Conservation (phyloP, 2,113 vertebrate genomes). For the Gavia stellata region DNA sequence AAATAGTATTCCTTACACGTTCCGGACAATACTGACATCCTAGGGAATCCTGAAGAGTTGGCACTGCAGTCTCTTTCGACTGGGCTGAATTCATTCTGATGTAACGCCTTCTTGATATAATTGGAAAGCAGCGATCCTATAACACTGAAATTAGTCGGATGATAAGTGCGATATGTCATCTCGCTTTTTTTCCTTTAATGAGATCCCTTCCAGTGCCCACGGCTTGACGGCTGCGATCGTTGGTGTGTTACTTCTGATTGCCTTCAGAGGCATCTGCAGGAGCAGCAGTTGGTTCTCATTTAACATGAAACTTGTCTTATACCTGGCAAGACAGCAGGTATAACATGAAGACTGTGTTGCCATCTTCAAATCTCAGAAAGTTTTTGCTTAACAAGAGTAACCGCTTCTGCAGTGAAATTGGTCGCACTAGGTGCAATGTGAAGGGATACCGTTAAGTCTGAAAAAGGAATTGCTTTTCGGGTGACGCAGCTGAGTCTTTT, state of each 20-base stretch:
- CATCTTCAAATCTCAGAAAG: not conserved
- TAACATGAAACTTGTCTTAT: not conserved
- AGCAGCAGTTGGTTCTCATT: not conserved
- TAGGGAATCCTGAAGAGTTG: not conserved
- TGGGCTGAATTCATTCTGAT: not conserved
- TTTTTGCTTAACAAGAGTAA: not conserved
- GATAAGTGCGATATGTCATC: not conserved
- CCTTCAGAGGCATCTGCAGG: not conserved
- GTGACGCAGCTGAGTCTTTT: not conserved
- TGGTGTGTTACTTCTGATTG: not conserved
- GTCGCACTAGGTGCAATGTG: not conserved
- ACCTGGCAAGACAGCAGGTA: not conserved
- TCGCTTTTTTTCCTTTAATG: not conserved
- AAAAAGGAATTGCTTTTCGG: not conserved
- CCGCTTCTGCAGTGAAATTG: not conserved
- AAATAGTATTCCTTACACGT: not conserved
- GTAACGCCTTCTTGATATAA: not conserved
- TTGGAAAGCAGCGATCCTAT: not conserved
- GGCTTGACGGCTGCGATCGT: fast-evolving
- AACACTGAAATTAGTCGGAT: not conserved
- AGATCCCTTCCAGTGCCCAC: not conserved
- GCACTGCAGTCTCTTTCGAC: not conserved
- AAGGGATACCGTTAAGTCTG: not conserved
- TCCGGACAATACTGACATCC: not conserved
- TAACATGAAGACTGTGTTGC: not conserved